Conservation (phyloP, 2,113 vertebrate species). For the Pionites leucogaster region DNA sequence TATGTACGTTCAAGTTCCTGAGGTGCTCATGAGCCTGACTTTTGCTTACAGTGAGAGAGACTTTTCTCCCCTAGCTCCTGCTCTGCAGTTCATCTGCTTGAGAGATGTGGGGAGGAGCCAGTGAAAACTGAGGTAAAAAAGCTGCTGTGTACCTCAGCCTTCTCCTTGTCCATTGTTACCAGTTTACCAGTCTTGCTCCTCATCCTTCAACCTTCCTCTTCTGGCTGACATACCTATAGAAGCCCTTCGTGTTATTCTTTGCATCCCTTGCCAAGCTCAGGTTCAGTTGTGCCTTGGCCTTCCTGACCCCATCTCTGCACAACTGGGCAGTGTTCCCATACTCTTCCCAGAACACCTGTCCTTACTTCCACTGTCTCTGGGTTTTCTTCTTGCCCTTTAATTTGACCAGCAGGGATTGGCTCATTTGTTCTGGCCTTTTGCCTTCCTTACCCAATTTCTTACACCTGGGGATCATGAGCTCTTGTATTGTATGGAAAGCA, state of each 20-base stretch:
- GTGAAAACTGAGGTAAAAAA: not conserved
- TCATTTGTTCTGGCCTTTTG: too few relatives aligned
- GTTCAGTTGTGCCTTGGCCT: not conserved
- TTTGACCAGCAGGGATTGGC: too few relatives aligned
- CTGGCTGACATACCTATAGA: not conserved
- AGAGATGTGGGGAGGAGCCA: not conserved
- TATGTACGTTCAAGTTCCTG: too few relatives aligned
- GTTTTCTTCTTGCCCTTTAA: too few relatives aligned
- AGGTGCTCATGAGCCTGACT: not conserved
- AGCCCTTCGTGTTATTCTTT: not conserved
- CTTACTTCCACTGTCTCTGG: not conserved
- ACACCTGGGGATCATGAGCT: too few relatives aligned
- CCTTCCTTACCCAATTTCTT: too few relatives aligned
- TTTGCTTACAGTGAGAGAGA: not conserved
- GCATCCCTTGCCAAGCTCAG: not conserved
- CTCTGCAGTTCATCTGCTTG: not conserved
- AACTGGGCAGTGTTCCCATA: not conserved
- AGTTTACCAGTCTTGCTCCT: not conserved
- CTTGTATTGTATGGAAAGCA: too few relatives aligned
- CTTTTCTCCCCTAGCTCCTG: not conserved
- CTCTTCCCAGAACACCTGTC: not conserved
- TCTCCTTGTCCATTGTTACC: not conserved
- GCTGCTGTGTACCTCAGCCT: not conserved
- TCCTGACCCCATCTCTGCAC: not conserved
- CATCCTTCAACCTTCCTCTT: not conserved